These are phyloP conservation scores for Spheniscus mendiculus DNA, from an alignment of 2,113 vertebrate genomes.

Conservation along the genomic window DNA sequence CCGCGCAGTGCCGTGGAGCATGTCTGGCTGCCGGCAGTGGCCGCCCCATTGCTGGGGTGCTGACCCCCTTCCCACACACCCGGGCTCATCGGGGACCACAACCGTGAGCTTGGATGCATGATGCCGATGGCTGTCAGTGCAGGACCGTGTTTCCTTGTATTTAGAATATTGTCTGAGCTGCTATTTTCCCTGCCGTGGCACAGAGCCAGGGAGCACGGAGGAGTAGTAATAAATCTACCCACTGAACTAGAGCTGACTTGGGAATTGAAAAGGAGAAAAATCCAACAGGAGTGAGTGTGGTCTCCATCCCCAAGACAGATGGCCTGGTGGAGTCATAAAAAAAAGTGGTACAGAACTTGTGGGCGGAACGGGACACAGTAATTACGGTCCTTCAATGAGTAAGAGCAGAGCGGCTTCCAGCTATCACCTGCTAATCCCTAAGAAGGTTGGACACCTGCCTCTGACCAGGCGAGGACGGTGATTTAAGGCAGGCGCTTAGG, in stretches of 20 bases:
- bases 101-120: rapidly evolving
- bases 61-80: rapidly evolving
- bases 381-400: neutral
- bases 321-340: neutral
- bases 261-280: constrained; percentile 53
- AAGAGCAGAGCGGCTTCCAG: neutral
- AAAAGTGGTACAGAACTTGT: neutral
- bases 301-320: constrained; percentile 29
- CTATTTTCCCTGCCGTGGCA: neutral
- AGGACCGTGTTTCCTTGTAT: neutral
- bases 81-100: neutral
- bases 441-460: neutral
- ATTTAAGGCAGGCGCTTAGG: neutral
- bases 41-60: rapidly evolving
- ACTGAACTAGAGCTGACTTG: constrained; percentile 30
- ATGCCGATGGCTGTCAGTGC: rapidly evolving
- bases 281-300: constrained; percentile 17
- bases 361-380: neutral
- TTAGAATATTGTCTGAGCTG: neutral
- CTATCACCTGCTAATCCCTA: neutral
- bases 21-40: rapidly evolving
- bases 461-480: neutral
- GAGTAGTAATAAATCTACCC: constrained; percentile 35
- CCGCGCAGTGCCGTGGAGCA: rapidly evolving
- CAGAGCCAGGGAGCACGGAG: neutral